A percentile compares a stretch with the other conserved stretches of the same genome.
phyloP scores from a whole-genome alignment of 2,888 invertebrate genomes.

The Bellardia bayeri region DNA sequence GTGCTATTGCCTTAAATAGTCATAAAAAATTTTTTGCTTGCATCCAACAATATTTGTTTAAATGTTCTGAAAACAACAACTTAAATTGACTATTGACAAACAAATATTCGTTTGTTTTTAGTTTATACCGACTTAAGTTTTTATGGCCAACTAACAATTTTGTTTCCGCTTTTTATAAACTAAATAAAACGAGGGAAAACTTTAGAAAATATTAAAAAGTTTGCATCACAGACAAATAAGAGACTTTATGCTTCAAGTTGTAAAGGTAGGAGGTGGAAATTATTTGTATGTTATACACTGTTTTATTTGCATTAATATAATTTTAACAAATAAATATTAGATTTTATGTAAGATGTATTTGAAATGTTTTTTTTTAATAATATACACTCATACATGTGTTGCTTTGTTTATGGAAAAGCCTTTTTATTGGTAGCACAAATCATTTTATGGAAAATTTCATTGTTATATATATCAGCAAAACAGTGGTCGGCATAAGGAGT shows the following conservation, averaged over 20 bases:
- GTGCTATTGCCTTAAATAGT: not conserved
- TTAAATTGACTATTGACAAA: conserved; percentile 13
- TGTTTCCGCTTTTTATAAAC: conserved; percentile 6
- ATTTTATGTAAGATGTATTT: no score
- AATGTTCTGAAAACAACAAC: not conserved
- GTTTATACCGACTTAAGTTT: not conserved
- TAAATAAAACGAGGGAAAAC: not conserved
- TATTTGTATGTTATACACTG: no score
- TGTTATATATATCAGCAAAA: not conserved
- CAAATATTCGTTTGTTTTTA: conserved; percentile 7
- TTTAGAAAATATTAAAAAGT: not conserved
- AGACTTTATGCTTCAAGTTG: no score
- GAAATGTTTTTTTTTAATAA: no score
- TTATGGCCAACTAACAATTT: not conserved
- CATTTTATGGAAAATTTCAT: not conserved
- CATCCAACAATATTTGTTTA: conserved; percentile 1
- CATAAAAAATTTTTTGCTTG: not conserved
- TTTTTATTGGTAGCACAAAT: conserved; percentile 1
- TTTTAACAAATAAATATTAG: no score
- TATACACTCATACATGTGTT: not conserved
- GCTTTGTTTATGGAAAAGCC: not conserved
- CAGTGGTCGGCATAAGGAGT: not conserved
- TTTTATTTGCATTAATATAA: no score
- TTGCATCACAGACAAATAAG: not conserved
- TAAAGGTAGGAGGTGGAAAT: no score